A percentile compares a stretch with the other conserved stretches of the same genome.
phyloP scores from a whole-genome alignment of 2,113 vertebrate species.

The Gorsachius goisagi region DNA sequence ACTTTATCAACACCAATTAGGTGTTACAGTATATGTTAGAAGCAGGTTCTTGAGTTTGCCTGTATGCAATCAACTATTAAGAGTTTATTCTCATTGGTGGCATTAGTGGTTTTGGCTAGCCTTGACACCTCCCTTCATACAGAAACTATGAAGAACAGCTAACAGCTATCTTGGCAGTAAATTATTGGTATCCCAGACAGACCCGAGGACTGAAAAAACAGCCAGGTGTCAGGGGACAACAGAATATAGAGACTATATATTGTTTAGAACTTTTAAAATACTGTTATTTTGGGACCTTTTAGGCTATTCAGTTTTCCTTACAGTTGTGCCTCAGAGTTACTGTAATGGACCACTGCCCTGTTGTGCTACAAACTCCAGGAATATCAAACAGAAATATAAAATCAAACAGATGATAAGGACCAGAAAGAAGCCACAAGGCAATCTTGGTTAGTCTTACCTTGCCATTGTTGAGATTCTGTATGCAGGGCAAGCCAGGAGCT shows the following conservation, averaged over 20 bases:
- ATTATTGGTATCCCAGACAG: neutral
- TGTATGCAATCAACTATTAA: neutral
- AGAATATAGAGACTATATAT: neutral
- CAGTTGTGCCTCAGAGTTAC: neutral
- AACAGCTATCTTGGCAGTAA: neutral
- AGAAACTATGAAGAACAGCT: neutral
- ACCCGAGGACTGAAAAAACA: neutral
- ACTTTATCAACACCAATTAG: neutral
- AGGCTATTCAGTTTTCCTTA: neutral
- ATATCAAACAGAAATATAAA: neutral
- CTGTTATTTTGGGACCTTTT: neutral
- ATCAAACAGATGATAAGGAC: neutral
- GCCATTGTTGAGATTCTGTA: neutral
- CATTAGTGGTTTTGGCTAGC: neutral
- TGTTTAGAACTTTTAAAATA: neutral
- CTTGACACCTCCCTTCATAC: neutral
- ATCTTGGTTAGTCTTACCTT: neutral
- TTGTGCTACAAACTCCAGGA: neutral
- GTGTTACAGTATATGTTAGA: neutral
- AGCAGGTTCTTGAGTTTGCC: neutral
- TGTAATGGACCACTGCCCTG: neutral
- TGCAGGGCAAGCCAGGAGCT: neutral
- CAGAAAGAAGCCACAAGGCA: neutral
- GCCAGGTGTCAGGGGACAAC: neutral
- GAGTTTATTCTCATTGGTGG: neutral